Conservation (phyloP, 2,888 invertebrate genomes). For the Theretra japonica region DNA sequence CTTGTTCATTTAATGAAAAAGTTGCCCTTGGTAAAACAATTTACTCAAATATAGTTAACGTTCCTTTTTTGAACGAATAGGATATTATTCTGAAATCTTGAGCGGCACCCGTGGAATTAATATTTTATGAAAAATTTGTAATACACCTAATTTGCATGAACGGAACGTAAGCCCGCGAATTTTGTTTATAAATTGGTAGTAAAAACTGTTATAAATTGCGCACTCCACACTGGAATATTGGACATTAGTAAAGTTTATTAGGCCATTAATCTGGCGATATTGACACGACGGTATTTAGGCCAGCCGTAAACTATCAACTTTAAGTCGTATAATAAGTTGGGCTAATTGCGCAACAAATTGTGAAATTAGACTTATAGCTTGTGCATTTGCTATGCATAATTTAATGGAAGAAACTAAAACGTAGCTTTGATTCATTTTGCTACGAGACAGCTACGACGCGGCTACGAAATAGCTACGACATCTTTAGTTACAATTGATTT, state of each 20-base stretch:
- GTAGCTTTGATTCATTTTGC: background rate
- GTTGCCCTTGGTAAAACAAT: background rate
- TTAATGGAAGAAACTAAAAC: background rate
- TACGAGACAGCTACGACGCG: too few species aligned
- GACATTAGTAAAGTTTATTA: slow-evolving; percentile 7
- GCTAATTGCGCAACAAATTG: background rate
- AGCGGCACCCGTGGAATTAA: slow-evolving; percentile 12
- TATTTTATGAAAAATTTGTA: slow-evolving; percentile 24
- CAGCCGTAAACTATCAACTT: slow-evolving; percentile 6
- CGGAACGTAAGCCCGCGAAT: slow-evolving; percentile 20
- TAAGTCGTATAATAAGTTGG: slow-evolving; percentile 5
- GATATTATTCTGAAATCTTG: slow-evolving; percentile 15
- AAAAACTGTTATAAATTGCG: slow-evolving; percentile 19
- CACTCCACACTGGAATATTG: slow-evolving; percentile 7
- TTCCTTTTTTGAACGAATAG: slow-evolving; percentile 8
- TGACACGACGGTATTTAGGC: slow-evolving; percentile 11
- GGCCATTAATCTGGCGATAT: slow-evolving; percentile 5
- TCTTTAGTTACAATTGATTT: background rate
- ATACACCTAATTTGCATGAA: slow-evolving; percentile 17
- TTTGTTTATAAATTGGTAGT: slow-evolving; percentile 22
- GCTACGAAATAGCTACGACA: too few species aligned
- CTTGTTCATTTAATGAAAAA: background rate
- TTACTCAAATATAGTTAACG: slow-evolving; percentile 3
- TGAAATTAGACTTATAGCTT: background rate
- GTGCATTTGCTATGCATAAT: background rate